Conservation (phyloP, 2,797 vertebrate species). For the Sebastes alutus region DNA sequence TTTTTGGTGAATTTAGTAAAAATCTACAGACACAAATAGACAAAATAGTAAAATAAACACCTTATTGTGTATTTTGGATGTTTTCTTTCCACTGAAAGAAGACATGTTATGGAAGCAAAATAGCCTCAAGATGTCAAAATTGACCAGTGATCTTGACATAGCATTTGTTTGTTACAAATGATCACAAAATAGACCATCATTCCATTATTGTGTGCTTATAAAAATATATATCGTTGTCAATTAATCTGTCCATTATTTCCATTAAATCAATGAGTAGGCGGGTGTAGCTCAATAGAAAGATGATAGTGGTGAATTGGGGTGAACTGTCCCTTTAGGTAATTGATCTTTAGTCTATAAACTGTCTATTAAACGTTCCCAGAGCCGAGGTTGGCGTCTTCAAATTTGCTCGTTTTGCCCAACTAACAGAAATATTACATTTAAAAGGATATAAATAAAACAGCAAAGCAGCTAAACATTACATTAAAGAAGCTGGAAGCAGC, state of each 20-base stretch:
- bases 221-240: background rate
- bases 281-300: background rate
- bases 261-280: background rate
- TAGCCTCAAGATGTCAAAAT: no score
- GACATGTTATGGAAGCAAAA: no score
- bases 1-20: no score
- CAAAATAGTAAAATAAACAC: no score
- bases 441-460: background rate
- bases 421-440: background rate
- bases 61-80: no score
- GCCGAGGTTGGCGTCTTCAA: background rate
- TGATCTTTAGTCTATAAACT: background rate
- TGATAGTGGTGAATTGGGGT: background rate
- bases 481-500: background rate
- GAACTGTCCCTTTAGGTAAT: background rate
- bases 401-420: background rate
- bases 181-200: background rate
- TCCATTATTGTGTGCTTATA: background rate
- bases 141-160: background rate
- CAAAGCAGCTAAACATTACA: background rate
- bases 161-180: background rate
- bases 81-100: no score
- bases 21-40: no score
- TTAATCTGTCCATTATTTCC: background rate
- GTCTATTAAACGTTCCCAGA: background rate